phyloP scores from a whole-genome alignment of 1,140 invertebrate species.

The Drosophila nigromelanica region DNA sequence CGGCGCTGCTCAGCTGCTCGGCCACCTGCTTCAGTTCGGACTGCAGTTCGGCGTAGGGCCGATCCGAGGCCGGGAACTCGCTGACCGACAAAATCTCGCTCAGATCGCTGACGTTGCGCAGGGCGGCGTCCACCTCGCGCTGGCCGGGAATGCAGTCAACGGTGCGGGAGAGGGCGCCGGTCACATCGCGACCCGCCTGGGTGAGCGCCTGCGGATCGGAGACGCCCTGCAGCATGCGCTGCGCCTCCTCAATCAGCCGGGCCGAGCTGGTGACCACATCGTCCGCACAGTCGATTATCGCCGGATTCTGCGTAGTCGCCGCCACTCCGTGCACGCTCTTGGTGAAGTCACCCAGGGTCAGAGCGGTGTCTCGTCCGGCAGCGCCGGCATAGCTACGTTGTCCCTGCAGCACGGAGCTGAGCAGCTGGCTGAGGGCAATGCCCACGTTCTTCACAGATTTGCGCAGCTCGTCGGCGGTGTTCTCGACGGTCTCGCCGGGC shows the following conservation, averaged over 20 bases:
- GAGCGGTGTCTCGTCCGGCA: slow-evolving; percentile 92
- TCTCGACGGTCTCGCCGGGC: slow-evolving; percentile 94
- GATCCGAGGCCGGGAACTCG: slow-evolving; percentile 89
- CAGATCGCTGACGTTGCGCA: slow-evolving; percentile 91
- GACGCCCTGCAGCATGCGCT: slow-evolving; percentile 87
- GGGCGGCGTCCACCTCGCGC: slow-evolving; percentile 94
- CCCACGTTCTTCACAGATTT: slow-evolving; percentile 87
- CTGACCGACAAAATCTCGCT: slow-evolving; percentile 89
- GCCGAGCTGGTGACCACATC: slow-evolving; percentile 92
- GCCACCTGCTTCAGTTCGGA: slow-evolving; percentile 93
- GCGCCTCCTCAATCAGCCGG: slow-evolving; percentile 91
- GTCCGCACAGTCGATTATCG: slow-evolving; percentile 88
- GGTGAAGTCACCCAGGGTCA: slow-evolving; percentile 89
- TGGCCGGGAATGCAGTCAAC: slow-evolving; percentile 95
- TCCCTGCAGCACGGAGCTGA: slow-evolving; percentile 93
- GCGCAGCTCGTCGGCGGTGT: slow-evolving; percentile 89
- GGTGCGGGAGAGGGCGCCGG: slow-evolving; percentile 84
- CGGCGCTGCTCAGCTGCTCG: slow-evolving; percentile 91
- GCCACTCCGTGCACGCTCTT: slow-evolving; percentile 90
- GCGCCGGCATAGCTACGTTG: slow-evolving; percentile 93
- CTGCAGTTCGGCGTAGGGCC: slow-evolving; percentile 93
- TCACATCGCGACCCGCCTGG: slow-evolving; percentile 86
- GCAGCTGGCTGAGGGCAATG: slow-evolving; percentile 90
- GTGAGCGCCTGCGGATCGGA: slow-evolving; percentile 86
- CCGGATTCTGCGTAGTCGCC: slow-evolving; percentile 85